Base-by-base conservation (phyloP, 92 coral and sea anemone species). In the Porites rus region DNA sequence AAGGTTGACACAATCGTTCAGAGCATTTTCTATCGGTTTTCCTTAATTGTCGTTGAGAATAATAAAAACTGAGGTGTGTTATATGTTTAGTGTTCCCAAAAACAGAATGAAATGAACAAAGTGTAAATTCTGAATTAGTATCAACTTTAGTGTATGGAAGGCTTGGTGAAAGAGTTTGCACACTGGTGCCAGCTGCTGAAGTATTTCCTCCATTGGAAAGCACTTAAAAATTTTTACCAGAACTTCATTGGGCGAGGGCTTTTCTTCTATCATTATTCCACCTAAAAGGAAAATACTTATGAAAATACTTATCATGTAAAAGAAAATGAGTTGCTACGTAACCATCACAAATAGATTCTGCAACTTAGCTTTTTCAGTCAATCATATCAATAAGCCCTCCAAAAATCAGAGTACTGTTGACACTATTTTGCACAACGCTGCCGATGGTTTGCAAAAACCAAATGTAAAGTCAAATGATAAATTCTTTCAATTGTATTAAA, bases 221-320 rank as follows among this genome's bases (percentile, higher is more conserved):
- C 75, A 70, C 75, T 25, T 70, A 70, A 70, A 1, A 68, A 14
- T 68, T 68, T 68, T 24, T 24, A 68, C 73, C 6, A 68, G 73
- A 68, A 68, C 73, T 68, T 68, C 73, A 68, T 1, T 68, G 73
- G 73, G 73, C 73, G 46, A 68, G 28, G 21, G 71, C 19, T 70
- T 70, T 24, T 70, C 75, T 28, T 70, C 51, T 70, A 70, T 70
- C 75, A 24, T 70, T 24, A 70, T 70, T 70, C 56, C 75, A 70
- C 75, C 75, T 70, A 70, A 70, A 38, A 70, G 75, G 75, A 70
- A 70, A 70, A 70, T 70, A 24, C 75, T n/a, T 31, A 70, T 70
- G 21, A 24, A 68, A 70, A 70, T 65, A 65, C 70, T 65, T 65
- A 70, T 28, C 31, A 28, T 28, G 31, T 28, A 28, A 28, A 28